Base-by-base conservation (phyloP, 1,140 invertebrate species). In the Adoxophyes honmai region DNA sequence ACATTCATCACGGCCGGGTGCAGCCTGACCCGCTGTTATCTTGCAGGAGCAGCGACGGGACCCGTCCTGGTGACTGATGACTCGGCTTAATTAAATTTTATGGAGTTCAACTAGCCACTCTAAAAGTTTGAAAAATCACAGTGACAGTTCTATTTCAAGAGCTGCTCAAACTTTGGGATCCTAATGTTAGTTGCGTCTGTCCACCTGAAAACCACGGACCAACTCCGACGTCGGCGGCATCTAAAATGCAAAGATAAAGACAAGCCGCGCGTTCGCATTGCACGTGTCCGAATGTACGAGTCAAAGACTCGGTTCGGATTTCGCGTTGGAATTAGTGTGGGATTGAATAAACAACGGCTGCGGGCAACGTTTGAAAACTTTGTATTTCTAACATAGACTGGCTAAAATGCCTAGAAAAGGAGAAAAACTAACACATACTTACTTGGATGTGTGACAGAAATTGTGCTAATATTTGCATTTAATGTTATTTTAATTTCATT, bases 51-150 rank as follows among this genome's bases (percentile, higher is more conserved):
- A 88, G 79, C 78, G 81, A 83, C 81, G 77, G 51, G 70, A 72
- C 76, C 72, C 70, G 64, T 28, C 67, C 54, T 64, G 61, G 78
- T 88, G 85, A 88, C 85, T 88, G 85, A 88, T 88, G 83, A 86
- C 80, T 71, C 33, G 61, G 66, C 67, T 85, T 85, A 88, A 88
- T 88, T 86, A 86, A 84, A 86, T 86, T 86, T 86, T 81, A 86
- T 81, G 77, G 75, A 57, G 56, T 59, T 59, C 55, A 56, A 66
- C 64, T 66, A 66, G 56, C 37, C 8, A 39, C 34, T 38, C 53
- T 38, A 39, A 34, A 38, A 38, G 28, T 55, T 10, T 39, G 16
- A 55, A 55, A 37, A 48, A 48, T 48, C 42, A 48, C 42, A 48
- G 21, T 13, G 42, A 48, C 42, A 48, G 42, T 48, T 48, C 42